Evolutionary conservation across 2,113 vertebrate species (phyloP), one percentile per base, ranked within the genome.

Genomic region (Synodontis membranacea): DNA sequence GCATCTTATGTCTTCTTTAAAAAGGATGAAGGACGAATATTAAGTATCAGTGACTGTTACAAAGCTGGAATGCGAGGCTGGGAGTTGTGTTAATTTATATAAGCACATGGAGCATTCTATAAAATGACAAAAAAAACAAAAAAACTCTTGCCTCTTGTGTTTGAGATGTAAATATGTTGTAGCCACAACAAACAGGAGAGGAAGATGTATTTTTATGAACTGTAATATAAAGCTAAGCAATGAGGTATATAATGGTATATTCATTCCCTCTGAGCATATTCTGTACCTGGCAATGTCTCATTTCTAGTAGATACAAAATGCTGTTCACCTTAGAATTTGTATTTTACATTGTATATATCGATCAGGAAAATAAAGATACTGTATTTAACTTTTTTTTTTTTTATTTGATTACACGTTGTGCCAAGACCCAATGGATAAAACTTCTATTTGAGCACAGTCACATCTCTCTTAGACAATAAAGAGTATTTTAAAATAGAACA

Each of bases 141-240:
- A 7, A 42, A 8, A 83, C 64, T 50, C 84, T 62, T 79, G 44
- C 66, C 76, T 81, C 85, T 91, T 54, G 75, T 91, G 91, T 92
- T 90, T 66, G 86, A 88, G 85, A n/a, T 94, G 93, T 93, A 94
- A 90, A 93, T 93, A 93, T 60, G 78, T 82, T 86, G 66, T 87
- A 25, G 72, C 84, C 80, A 91, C 88, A 86, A 86, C 86, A 87
- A 84, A 72, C 80, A 54, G 89, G 58, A 78, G 74, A 89, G 85
- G 60, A 89, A 92, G 78, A 93, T 91, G 89, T 94, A 94, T 94
- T 95, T 94, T 94, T 94, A 90, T 94, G 87, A 89, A 81, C 76
- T 89, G 88, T 87, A 89, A 87, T 31, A 82, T 89, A 86, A 88
- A 91, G 82, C n/a, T 84, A 88, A 91, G 82, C n/a, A 74, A 39